Evolutionary conservation across 2,113 vertebrate genomes (phyloP).

Genomic region (Burhinus bistriatus): DNA sequence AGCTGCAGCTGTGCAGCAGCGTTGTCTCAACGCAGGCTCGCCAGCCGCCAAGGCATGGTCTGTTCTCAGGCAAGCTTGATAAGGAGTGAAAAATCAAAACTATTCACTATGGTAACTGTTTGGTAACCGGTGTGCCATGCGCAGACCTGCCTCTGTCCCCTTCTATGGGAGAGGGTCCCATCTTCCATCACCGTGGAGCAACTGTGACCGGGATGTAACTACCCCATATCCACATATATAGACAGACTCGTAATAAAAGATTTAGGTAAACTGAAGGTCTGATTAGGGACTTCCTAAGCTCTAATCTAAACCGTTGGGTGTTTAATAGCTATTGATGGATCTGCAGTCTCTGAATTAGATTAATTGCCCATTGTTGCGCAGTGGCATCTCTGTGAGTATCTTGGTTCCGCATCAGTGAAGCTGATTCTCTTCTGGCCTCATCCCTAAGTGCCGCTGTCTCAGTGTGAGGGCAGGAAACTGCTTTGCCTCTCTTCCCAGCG

Average conservation of each 20-base stretch:
- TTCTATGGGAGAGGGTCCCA: accelerated
- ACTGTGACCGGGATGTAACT: not conserved
- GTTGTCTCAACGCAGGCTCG: accelerated
- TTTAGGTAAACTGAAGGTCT: not conserved
- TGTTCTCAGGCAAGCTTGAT: not conserved
- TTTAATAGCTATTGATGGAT: not conserved
- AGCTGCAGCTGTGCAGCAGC: not conserved
- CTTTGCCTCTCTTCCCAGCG: not conserved
- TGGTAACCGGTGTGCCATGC: accelerated
- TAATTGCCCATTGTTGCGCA: not conserved
- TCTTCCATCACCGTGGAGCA: accelerated
- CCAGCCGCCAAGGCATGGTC: accelerated
- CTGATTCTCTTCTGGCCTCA: not conserved
- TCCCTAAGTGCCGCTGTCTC: not conserved
- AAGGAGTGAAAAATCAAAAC: not conserved
- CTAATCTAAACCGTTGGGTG: not conserved
- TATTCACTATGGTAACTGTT: not conserved
- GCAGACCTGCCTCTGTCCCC: not conserved
- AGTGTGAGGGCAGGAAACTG: not conserved
- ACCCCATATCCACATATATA: not conserved
- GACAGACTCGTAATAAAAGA: not conserved
- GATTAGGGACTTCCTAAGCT: not conserved
- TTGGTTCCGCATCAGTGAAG: not conserved
- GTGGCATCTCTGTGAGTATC: not conserved
- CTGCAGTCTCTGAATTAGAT: not conserved